A percentile compares a stretch with the other conserved stretches of the same genome.
phyloP scores from a whole-genome alignment of 2,888 invertebrate genomes.

The Cacoxenus indagator region DNA sequence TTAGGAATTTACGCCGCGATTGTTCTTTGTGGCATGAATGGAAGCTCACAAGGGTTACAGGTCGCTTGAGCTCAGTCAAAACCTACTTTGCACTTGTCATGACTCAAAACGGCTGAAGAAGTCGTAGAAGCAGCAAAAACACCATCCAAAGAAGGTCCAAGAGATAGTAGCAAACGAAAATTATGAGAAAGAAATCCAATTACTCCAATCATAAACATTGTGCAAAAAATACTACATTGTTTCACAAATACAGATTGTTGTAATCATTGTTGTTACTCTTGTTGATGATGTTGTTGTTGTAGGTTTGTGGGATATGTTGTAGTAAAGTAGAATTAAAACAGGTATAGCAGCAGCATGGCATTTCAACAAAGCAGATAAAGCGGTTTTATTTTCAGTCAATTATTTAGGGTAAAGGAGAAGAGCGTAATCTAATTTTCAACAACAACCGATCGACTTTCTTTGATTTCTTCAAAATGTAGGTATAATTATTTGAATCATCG shows the following conservation, averaged over 20 bases:
- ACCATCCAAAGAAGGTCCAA: not conserved
- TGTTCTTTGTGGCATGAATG: not conserved
- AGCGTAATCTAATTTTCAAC: no score
- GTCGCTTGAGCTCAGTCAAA: constrained; percentile 35
- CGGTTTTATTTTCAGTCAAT: not conserved
- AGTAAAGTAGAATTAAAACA: constrained; percentile 1
- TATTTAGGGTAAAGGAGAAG: no score
- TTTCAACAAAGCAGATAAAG: not conserved
- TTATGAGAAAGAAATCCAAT: constrained; percentile 42
- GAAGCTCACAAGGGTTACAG: constrained; percentile 21
- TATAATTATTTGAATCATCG: no score
- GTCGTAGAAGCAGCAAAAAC: not conserved
- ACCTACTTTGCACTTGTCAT: constrained; percentile 49
- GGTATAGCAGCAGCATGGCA: not conserved
- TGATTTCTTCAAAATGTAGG: no score
- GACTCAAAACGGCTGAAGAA: constrained; percentile 8
- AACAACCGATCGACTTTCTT: no score
- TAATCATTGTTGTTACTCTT: not conserved
- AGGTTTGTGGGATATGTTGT: not conserved
- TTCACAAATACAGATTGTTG: constrained; percentile 29
- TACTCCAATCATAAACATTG: constrained; percentile 55
- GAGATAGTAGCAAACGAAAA: constrained; percentile 4
- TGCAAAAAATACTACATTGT: constrained; percentile 49
- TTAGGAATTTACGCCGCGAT: constrained; percentile 12
- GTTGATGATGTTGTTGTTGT: not conserved